These are phyloP conservation scores for Scalopus aquaticus DNA, from an alignment of 2,113 vertebrate genomes.

Conservation along the genomic window DNA sequence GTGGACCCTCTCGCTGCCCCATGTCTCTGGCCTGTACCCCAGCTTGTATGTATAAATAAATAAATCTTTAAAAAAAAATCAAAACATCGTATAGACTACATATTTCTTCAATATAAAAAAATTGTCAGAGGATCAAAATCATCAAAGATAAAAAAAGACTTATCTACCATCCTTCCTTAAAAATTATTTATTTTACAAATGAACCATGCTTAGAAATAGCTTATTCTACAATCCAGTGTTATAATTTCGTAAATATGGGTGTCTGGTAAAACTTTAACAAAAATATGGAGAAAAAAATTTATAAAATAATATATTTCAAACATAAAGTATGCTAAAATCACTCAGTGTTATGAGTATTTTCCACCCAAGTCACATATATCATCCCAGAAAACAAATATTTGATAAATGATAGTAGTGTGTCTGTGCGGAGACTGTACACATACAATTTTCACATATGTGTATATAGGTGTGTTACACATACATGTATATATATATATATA, in stretches of 20 bases:
- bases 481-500: background rate
- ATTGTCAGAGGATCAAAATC: slow-evolving; percentile 11
- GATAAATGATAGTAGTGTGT: background rate
- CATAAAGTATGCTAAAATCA: background rate
- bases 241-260: slow-evolving; percentile 16
- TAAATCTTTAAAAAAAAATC: too few relatives aligned
- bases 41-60: too few relatives aligned
- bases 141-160: slow-evolving; percentile 17
- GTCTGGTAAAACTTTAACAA: background rate
- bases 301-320: background rate
- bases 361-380: background rate
- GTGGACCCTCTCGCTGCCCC: too few relatives aligned
- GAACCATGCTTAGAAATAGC: background rate
- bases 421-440: background rate
- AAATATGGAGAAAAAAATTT: background rate
- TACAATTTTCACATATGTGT: background rate
- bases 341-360: background rate
- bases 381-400: background rate
- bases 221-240: background rate
- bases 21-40: too few relatives aligned
- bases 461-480: background rate
- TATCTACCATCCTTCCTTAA: background rate
- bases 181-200: slow-evolving; percentile 21
- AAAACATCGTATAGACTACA: slow-evolving; percentile 45
- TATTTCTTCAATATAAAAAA: slow-evolving; percentile 3